Percentiles rank a stretch among this genome's conserved stretches.
These are phyloP conservation scores for Shargacucullia verbasci DNA, from an alignment of 2,888 invertebrate species.

Conservation along the genomic window DNA sequence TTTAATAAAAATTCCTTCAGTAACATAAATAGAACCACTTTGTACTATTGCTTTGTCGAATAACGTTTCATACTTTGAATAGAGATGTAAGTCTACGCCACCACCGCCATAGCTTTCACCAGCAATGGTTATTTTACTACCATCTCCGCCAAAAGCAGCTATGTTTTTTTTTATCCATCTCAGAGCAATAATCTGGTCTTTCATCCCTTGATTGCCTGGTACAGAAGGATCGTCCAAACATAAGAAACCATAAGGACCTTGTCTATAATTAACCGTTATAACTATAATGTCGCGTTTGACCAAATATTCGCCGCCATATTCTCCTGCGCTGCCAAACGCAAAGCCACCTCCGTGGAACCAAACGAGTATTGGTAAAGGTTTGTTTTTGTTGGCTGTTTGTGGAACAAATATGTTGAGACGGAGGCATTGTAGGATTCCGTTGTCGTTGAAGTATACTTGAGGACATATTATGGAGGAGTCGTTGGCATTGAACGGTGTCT, in stretches of 20 bases:
- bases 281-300: conserved; percentile 67
- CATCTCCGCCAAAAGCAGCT: conserved; percentile 72
- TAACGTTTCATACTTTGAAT: conserved; percentile 63
- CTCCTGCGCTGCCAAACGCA: conserved; percentile 66
- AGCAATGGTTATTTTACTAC: conserved; percentile 68
- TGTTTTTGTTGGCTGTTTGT: conserved; percentile 41
- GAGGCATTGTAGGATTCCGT: conserved; percentile 65
- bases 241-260: conserved; percentile 78
- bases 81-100: conserved; percentile 71
- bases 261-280: conserved; percentile 70
- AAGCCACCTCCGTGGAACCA: conserved; percentile 81
- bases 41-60: conserved; percentile 72
- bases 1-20: conserved; percentile 61
- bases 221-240: conserved; percentile 69
- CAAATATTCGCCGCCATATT: conserved; percentile 69
- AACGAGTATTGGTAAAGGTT: conserved; percentile 70
- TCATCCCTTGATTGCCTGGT: conserved; percentile 73
- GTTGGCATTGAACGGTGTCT: conserved; percentile 63
- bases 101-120: conserved; percentile 78
- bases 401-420: conserved; percentile 67
- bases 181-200: conserved; percentile 73
- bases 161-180: conserved; percentile 75
- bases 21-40: conserved; percentile 67
- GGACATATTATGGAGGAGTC: conserved; percentile 66
- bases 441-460: conserved; percentile 56